Evolutionary conservation across 1,140 invertebrate species (phyloP).

Genomic region (Pachypeltis micranthus): DNA sequence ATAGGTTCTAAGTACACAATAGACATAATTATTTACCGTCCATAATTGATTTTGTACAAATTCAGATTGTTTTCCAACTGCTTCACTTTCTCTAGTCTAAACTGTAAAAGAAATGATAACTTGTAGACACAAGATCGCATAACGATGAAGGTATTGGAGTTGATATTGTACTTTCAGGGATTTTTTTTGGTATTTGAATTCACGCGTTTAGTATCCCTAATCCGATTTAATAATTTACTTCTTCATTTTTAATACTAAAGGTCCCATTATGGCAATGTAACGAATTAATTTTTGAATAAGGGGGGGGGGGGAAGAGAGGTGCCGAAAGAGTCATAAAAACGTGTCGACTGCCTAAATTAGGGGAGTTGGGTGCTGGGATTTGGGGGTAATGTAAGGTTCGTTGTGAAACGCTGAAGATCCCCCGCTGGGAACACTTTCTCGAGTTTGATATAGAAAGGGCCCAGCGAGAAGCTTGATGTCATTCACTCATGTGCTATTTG

Average conservation of each 20-base stretch:
- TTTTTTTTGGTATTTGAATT: neutral
- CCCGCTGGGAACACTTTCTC: too few species aligned
- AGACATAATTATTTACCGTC: slow-evolving; percentile 19
- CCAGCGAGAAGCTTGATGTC: too few species aligned
- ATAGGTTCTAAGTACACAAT: slow-evolving; percentile 20
- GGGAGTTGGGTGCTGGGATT: too few species aligned
- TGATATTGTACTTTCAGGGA: slow-evolving; percentile 18
- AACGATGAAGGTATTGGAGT: neutral
- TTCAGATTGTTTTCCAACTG: slow-evolving; percentile 16
- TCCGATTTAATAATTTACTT: neutral
- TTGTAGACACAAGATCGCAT: slow-evolving; percentile 7
- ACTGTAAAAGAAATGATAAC: slow-evolving; percentile 12
- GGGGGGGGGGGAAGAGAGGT: too few species aligned
- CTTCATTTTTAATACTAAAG: slow-evolving; percentile 8
- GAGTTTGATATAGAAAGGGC: too few species aligned
- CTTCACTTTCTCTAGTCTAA: slow-evolving; percentile 11
- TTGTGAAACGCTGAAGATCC: too few species aligned
- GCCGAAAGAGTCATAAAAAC: too few species aligned
- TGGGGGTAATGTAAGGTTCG: too few species aligned
- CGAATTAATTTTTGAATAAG: slow-evolving; percentile 5
- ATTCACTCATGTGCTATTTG: too few species aligned
- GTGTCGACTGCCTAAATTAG: too few species aligned
- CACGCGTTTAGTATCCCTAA: neutral
- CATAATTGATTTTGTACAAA: slow-evolving; percentile 20
- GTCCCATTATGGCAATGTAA: slow-evolving; percentile 12